Conservation (phyloP, 2,888 invertebrate genomes). For the Pandemis heparana region DNA sequence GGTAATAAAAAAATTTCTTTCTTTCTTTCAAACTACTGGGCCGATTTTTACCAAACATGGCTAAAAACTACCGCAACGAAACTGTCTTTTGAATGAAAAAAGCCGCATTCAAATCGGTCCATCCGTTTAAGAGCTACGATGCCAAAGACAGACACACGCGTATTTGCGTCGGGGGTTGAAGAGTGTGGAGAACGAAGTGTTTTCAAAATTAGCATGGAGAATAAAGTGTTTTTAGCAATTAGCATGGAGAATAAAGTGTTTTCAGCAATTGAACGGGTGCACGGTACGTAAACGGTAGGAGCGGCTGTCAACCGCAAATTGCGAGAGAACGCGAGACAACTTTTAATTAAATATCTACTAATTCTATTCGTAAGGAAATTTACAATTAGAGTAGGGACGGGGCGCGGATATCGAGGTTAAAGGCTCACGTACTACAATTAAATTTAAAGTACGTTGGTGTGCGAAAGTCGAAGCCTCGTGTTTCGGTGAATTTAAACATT, state of each 20-base stretch:
- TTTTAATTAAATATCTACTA: slow-evolving; percentile 80
- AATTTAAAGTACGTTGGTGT: background rate
- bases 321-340: slow-evolving; percentile 61
- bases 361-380: slow-evolving; percentile 74
- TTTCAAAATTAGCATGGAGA: background rate
- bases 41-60: no score
- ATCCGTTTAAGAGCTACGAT: no score
- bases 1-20: no score
- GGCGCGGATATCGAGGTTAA: slow-evolving; percentile 28
- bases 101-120: no score
- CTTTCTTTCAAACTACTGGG: no score
- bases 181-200: background rate
- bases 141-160: background rate
- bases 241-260: slow-evolving; percentile 6
- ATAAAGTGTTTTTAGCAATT: no score
- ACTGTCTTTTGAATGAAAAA: no score
- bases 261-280: slow-evolving; percentile 20
- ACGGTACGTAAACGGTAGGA: slow-evolving; percentile 44
- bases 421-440: background rate
- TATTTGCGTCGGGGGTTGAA: background rate
- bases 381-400: slow-evolving; percentile 67
- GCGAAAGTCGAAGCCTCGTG: background rate
- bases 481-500: background rate
- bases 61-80: no score
- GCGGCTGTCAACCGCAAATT: slow-evolving; percentile 64